Percentiles rank a stretch among this genome's conserved stretches.
Conservation (phyloP, 2,888 invertebrate genomes). For the Ommatoiulus sabulosus region DNA sequence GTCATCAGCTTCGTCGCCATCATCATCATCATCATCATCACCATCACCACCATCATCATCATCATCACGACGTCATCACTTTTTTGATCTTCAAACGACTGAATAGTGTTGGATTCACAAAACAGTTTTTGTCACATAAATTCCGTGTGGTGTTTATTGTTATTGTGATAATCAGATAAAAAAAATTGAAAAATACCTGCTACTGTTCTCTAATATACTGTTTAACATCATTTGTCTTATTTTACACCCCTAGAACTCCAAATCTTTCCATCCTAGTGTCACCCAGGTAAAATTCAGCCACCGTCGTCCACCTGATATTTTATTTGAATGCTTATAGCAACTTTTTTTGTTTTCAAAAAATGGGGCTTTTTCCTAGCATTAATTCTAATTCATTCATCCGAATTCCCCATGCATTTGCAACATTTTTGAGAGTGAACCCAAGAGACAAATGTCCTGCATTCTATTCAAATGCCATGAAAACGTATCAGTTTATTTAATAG, state of each 20-base stretch:
- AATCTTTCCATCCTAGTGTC: neutral
- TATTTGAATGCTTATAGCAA: neutral
- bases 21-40: neutral
- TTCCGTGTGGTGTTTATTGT: conserved; percentile 43
- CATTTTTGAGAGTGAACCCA: neutral
- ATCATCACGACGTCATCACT: conserved; percentile 23
- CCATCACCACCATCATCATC: neutral
- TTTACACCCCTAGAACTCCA: neutral
- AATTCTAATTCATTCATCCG: too few relatives aligned
- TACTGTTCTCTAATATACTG: conserved; percentile 40
- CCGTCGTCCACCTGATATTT: neutral
- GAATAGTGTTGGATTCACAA: conserved; percentile 40
- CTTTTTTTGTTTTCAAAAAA: neutral
- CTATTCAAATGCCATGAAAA: neutral
- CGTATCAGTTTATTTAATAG: too few relatives aligned
- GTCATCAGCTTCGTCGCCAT: neutral
- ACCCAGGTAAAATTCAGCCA: neutral
- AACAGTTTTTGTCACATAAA: conserved; percentile 42
- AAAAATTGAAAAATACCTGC: conserved; percentile 42
- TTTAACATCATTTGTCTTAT: neutral
- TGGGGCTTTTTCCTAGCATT: neutral
- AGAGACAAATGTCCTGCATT: neutral
- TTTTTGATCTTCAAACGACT: conserved; percentile 34
- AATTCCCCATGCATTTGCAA: neutral
- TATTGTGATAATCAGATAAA: conserved; percentile 40